Base-by-base conservation (phyloP, 2,888 invertebrate species). In the Patella caerulea region DNA sequence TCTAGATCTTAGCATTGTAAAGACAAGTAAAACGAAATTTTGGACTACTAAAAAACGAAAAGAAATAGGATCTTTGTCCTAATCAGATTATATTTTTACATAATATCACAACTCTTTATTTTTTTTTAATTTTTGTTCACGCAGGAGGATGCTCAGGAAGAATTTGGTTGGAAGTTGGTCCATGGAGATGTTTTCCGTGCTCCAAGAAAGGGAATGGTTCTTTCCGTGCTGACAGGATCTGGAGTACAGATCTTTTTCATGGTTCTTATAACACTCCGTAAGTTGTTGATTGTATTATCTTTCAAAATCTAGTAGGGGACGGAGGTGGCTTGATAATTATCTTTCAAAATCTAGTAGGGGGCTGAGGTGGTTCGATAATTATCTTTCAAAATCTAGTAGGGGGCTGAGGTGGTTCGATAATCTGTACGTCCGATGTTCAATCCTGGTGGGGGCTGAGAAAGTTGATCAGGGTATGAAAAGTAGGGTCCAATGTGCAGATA, bases 221-320 rank as follows among this genome's bases (percentile, higher is more conserved):
- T 99, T 24, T 96, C 98, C 0, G 97, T 99, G 0, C 95, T 98
- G 88, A 94, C 98, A n/a, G 99, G 99, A 15, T 97, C 97, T 71
- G 99, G 99, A 29, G 94, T 96, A 24, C 99, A 99, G 94, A 97
- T 98, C 14, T 95, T 98, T 90, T 96, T 96, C 89, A 99, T 99
- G 98, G 95, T 97, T 0, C 93, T 98, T 74, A 96, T 99, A 75
- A 99, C 99, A 0, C 93, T 99, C 78, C 94, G 94, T 95, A 90
- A 88, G 92, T 87, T 54, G 7, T 76, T 0, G 53, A 45, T 45
- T 9, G 9, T 45, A 45, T 45, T 45, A 45, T 45, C 45, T 45
- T 7, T 45, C 7, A 45, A 29, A 45, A 45, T 45, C 1, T 45
- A 45, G 45, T 45, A 45, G 45, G 45, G 34, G 2, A 3, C 29